Conservation (phyloP, 2,113 vertebrate genomes). For the Pyrgilauda ruficollis region DNA sequence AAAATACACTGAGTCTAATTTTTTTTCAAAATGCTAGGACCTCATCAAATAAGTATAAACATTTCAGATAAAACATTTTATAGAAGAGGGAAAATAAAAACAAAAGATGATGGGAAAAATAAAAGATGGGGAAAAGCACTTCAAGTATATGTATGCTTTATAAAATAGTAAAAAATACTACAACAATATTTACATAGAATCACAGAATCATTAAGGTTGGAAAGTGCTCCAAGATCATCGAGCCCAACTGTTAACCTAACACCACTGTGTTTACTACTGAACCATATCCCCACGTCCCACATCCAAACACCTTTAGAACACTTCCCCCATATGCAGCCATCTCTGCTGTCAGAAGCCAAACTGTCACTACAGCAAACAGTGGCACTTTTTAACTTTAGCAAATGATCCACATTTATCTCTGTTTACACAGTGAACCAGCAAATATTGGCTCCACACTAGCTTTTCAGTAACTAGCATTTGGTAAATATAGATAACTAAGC, state of each 20-base stretch:
- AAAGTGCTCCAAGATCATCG: not conserved
- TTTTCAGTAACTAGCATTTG: not conserved
- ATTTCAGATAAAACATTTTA: not conserved
- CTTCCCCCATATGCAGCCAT: not conserved
- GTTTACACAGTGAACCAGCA: not conserved
- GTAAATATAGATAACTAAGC: not conserved
- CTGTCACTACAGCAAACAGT: not conserved
- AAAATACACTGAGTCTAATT: not conserved
- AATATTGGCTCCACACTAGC: not conserved
- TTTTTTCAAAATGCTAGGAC: not conserved
- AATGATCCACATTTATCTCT: not conserved
- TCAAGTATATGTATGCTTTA: not conserved
- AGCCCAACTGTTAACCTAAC: not conserved
- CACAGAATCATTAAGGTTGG: not conserved
- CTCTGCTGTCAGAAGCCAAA: not conserved
- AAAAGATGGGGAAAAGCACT: not conserved
- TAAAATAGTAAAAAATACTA: not conserved
- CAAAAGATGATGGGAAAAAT: not conserved
- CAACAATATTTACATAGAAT: not conserved
- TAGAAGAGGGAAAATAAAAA: not conserved
- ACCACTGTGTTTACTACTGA: not conserved
- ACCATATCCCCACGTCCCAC: not conserved
- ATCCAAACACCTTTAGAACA: not conserved
- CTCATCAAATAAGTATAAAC: not conserved
- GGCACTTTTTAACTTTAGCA: not conserved